Evolutionary conservation across 64 coral and sea anemone species (phyloP), one percentile per base, ranked within the genome.

Genomic region (Astreopora myriophthalma): DNA sequence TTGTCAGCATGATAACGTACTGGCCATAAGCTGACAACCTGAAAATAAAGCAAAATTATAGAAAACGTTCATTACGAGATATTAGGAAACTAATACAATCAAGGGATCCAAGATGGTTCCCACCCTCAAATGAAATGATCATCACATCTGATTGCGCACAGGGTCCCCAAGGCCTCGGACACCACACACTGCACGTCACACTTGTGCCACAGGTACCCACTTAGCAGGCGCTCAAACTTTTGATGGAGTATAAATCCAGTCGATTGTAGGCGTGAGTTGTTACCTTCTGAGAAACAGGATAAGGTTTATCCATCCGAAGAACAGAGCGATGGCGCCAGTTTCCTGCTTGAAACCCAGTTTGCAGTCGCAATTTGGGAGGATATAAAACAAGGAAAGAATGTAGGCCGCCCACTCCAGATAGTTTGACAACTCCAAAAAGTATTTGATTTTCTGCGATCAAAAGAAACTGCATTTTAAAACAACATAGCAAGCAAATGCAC

Each of bases 1-100:
- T 93, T 4, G 88, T 69, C 71, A 96, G 49, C 95, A 96, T 96
- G 74, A 96, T 96, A 30, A 96, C 91, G 39, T 96, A 96, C 44
- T 89, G 84, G 19, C 95, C 95, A 42, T 93, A 93, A 29, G 93
- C 86, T 0, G 95, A 96, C 40, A 96, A 72, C 39, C 95, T 96
- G 46, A 37, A 5, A n/a, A n/a, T n/a, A n/a, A n/a, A n/a, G n/a
- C n/a, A n/a, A n/a, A n/a, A n/a, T n/a, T n/a, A n/a, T n/a, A n/a
- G n/a, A n/a, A n/a, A n/a, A n/a, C n/a, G n/a, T n/a, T n/a, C n/a
- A n/a, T n/a, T n/a, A n/a, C n/a, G n/a, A n/a, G n/a, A n/a, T n/a
- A n/a, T n/a, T n/a, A n/a, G n/a, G n/a, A n/a, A n/a, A n/a, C n/a
- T n/a, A n/a, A n/a, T n/a, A n/a, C n/a, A n/a, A n/a, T n/a, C n/a